Percentiles rank a stretch among this genome's conserved stretches.
These are phyloP conservation scores for Villa cingulata DNA, from an alignment of 2,888 invertebrate genomes.

Conservation along the genomic window DNA sequence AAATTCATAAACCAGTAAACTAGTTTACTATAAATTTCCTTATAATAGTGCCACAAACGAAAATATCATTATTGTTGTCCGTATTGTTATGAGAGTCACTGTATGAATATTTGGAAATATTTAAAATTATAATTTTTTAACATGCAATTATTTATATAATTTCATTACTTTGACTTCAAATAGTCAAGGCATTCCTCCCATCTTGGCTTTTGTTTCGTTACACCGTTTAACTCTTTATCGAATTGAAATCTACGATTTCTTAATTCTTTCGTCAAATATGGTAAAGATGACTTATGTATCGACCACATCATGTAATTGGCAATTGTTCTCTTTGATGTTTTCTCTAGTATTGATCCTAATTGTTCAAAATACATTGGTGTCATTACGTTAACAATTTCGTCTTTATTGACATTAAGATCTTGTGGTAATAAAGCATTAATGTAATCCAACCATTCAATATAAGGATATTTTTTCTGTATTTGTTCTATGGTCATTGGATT, in stretches of 20 bases:
- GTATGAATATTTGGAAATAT: no score
- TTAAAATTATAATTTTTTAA: no score
- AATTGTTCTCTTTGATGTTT: slow-evolving; percentile 48
- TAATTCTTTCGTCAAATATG: slow-evolving; percentile 65
- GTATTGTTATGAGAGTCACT: no score
- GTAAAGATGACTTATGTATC: slow-evolving; percentile 65
- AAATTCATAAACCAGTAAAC: no score
- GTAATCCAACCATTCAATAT: slow-evolving; percentile 47
- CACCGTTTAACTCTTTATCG: slow-evolving; percentile 66
- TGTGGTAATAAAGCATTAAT: slow-evolving; percentile 66
- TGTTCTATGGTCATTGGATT: slow-evolving; percentile 78
- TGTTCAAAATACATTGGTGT: slow-evolving; percentile 68
- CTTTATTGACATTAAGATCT: slow-evolving; percentile 43
- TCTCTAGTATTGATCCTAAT: slow-evolving; percentile 47
- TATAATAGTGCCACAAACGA: no score
- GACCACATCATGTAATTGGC: slow-evolving; percentile 93
- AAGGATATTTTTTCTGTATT: slow-evolving; percentile 59
- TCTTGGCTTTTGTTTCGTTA: slow-evolving; percentile 69
- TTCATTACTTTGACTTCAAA: no score
- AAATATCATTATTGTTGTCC: no score
- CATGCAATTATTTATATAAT: slow-evolving; percentile 63
- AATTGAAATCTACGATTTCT: slow-evolving; percentile 68
- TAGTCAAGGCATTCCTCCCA: slow-evolving; percentile 92
- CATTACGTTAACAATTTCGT: slow-evolving; percentile 71
- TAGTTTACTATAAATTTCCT: no score